A percentile compares a stretch with the other conserved stretches of the same genome.
phyloP scores from a whole-genome alignment of 2,888 invertebrate genomes.

The Vandiemenella viatica region DNA sequence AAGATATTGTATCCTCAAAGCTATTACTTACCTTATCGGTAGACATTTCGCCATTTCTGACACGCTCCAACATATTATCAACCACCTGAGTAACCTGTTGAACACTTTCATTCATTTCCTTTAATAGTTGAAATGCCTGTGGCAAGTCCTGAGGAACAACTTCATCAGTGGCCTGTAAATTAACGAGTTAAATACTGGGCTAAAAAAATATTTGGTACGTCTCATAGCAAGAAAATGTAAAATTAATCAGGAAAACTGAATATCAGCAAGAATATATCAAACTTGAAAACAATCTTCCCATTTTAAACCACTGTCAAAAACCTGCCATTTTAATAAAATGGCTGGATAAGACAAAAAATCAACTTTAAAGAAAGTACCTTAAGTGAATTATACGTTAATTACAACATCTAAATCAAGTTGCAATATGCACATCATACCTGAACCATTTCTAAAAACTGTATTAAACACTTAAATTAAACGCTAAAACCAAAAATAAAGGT shows the following conservation, averaged over 20 bases:
- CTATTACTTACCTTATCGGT: conserved; percentile 43
- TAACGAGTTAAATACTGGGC: conserved; percentile 2
- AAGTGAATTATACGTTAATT: no score
- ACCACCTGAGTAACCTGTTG: conserved; percentile 66
- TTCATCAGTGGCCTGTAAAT: conserved; percentile 38
- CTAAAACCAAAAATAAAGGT: no score
- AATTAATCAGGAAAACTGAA: no score
- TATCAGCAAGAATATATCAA: no score
- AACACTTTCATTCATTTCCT: conserved; percentile 72
- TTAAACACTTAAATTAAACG: no score
- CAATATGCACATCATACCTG: no score
- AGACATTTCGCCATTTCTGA: conserved; percentile 64
- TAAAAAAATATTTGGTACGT: conserved; percentile 6
- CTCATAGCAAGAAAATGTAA: no score
- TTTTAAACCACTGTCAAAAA: conserved; percentile 1
- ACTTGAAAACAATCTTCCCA: background rate
- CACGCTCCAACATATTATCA: conserved; percentile 63
- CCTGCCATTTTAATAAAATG: conserved; percentile 4
- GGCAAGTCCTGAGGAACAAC: conserved; percentile 52
- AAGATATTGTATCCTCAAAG: no score
- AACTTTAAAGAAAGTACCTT: no score
- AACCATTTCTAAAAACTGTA: no score
- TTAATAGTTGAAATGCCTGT: conserved; percentile 57
- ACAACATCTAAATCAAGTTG: no score
- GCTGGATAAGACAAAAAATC: conserved; percentile 2